Conservation (phyloP, 2,113 vertebrate species). For the Megatriorchis doriae region DNA sequence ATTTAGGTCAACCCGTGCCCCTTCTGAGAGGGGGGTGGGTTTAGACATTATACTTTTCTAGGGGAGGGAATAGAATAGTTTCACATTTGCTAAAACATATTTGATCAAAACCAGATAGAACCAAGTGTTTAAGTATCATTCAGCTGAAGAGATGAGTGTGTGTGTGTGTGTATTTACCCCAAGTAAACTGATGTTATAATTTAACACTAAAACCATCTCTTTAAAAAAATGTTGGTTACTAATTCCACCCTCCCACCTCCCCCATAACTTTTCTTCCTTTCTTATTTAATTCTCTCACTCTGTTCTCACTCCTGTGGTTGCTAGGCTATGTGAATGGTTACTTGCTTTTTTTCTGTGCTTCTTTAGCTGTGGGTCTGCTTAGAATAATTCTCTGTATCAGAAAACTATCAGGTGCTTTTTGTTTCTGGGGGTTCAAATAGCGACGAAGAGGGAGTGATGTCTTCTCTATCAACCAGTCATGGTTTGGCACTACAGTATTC, state of each 20-base stretch:
- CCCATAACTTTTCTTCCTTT: neutral
- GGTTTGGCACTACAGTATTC: neutral
- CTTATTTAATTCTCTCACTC: neutral
- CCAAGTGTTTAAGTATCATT: neutral
- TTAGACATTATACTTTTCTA: neutral
- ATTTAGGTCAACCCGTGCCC: neutral
- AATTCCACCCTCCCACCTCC: neutral
- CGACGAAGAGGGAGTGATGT: neutral
- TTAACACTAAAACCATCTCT: neutral
- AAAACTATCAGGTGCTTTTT: neutral
- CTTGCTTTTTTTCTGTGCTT: neutral
- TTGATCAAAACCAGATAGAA: neutral
- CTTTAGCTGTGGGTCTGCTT: neutral
- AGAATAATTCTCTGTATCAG: neutral
- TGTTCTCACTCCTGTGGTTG: neutral
- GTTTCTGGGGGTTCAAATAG: neutral
- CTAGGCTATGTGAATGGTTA: neutral
- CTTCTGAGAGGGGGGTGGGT: neutral
- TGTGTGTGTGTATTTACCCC: neutral
- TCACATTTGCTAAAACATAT: neutral
- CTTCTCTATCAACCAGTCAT: neutral
- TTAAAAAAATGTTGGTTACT: neutral
- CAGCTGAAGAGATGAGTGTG: neutral
- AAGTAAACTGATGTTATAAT: neutral
- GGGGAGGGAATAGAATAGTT: neutral